phyloP scores from a whole-genome alignment of 1,140 invertebrate genomes.

The Reticulitermes speratus region DNA sequence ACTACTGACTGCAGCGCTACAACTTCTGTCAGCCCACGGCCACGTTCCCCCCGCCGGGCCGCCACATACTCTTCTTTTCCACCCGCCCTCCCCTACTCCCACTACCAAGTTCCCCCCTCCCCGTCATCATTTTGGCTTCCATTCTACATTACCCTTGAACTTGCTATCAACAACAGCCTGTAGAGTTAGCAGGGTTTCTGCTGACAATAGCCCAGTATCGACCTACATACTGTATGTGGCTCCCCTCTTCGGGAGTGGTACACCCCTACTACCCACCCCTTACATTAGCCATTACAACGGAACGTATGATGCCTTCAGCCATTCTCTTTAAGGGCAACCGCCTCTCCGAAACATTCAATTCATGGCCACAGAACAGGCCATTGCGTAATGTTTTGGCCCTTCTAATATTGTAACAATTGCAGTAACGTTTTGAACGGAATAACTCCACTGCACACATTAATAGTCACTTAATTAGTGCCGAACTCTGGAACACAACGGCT shows the following conservation, averaged over 20 bases:
- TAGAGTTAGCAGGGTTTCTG: conserved; percentile 37
- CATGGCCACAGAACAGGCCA: neutral
- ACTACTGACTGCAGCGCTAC: neutral
- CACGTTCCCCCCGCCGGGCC: neutral
- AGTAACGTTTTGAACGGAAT: too few species aligned
- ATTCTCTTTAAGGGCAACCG: neutral
- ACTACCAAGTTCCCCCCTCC: conserved; percentile 42
- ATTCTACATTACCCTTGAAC: conserved; percentile 50
- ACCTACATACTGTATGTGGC: neutral
- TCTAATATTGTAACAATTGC: neutral
- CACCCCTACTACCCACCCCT: neutral
- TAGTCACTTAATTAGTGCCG: too few species aligned
- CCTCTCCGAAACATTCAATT: too few species aligned
- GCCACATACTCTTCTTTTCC: neutral
- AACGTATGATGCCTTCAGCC: neutral
- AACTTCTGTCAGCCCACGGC: neutral
- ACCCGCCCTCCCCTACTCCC: conserved; percentile 27
- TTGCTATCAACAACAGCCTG: conserved; percentile 39
- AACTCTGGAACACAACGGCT: too few species aligned
- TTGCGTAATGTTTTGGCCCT: neutral
- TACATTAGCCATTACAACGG: conserved; percentile 9
- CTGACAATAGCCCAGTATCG: conserved; percentile 15
- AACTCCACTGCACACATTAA: too few species aligned
- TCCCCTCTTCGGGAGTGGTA: neutral
- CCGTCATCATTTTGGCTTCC: conserved; percentile 41